phyloP scores from a whole-genome alignment of 2,888 invertebrate species.

The Orchestes rusci region DNA sequence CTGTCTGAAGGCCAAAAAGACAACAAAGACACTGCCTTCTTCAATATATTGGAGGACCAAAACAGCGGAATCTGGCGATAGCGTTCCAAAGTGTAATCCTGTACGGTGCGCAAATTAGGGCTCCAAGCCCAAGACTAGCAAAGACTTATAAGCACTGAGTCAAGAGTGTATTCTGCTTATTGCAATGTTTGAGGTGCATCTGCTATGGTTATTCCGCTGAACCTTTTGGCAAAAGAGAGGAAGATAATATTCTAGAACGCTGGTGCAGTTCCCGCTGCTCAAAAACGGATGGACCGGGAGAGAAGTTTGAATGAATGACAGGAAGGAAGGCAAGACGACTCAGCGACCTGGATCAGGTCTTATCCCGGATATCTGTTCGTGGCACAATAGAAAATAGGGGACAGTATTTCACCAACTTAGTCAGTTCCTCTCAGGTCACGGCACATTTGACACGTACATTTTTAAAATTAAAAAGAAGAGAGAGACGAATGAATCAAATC shows the following conservation, averaged over 20 bases:
- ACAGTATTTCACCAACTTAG: no score
- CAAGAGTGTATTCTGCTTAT: neutral
- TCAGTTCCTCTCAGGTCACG: no score
- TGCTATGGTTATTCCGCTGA: neutral
- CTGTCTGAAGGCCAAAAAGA: neutral
- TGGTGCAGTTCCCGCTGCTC: no score
- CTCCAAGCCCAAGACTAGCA: neutral
- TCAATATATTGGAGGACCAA: neutral
- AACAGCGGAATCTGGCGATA: neutral
- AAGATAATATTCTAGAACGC: neutral
- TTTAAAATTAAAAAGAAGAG: no score
- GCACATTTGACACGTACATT: no score
- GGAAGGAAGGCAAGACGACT: no score
- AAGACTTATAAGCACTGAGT: neutral
- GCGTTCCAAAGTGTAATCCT: neutral
- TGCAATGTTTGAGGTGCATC: neutral
- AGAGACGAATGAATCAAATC: no score
- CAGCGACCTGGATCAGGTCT: no score
- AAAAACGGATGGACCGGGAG: no score
- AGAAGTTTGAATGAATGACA: no score
- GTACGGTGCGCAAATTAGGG: neutral
- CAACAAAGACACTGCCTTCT: neutral
- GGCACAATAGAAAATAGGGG: no score
- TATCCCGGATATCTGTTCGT: no score
- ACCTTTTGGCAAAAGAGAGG: neutral